Percentiles rank a stretch among this genome's conserved stretches.
phyloP scores from a whole-genome alignment of 2,888 invertebrate species.

The Patella ulyssiponensis region DNA sequence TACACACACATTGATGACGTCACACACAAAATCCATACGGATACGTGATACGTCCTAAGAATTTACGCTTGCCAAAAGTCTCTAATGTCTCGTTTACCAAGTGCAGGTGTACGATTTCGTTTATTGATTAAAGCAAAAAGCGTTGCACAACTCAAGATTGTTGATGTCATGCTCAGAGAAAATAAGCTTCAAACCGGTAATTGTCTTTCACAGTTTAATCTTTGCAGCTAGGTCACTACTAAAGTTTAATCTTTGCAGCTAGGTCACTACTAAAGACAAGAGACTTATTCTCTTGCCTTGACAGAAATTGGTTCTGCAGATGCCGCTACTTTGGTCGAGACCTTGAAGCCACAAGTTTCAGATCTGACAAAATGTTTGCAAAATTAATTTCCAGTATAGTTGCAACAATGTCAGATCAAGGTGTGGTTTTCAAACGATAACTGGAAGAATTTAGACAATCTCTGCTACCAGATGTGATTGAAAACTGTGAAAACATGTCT shows the following conservation, averaged over 20 bases:
- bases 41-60: too few relatives aligned
- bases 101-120: background rate
- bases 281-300: background rate
- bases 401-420: background rate
- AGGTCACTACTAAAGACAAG: background rate
- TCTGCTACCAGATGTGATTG: background rate
- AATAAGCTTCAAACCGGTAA: background rate
- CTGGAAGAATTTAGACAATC: background rate
- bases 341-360: background rate
- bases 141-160: background rate
- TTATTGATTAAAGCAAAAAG: background rate
- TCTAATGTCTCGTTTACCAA: background rate
- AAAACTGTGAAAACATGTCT: background rate
- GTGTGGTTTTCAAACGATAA: background rate
- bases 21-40: too few relatives aligned
- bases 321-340: background rate
- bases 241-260: too few relatives aligned
- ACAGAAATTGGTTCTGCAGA: background rate
- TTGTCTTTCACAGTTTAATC: too few relatives aligned
- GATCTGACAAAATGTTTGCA: background rate
- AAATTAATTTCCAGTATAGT: background rate
- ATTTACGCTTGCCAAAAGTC: too few relatives aligned
- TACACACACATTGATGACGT: too few relatives aligned
- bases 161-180: background rate
- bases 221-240: too few relatives aligned